Percentiles rank a stretch among this genome's conserved stretches.
These are phyloP conservation scores for Darevskia mixta DNA, from an alignment of 2,797 vertebrate genomes.

Conservation along the genomic window DNA sequence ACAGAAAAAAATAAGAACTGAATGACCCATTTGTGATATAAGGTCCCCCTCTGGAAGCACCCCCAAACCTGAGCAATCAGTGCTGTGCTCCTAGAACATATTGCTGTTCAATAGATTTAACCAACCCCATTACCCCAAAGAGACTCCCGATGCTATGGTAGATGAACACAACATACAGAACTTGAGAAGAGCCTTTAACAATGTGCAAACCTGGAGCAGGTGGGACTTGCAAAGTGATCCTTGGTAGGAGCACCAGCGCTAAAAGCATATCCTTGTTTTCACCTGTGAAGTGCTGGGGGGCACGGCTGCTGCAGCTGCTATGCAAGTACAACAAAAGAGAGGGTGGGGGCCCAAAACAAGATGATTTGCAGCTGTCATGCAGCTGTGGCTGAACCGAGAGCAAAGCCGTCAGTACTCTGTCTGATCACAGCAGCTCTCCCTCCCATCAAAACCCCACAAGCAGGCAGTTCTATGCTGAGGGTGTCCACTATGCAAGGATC, in stretches of 20 bases:
- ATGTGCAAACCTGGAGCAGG: not conserved
- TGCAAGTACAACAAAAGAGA: not conserved
- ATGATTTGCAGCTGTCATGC: not conserved
- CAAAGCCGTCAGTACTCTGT: not conserved
- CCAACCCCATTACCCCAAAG: too few species aligned
- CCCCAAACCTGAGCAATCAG: too few species aligned
- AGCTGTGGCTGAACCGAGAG: not conserved
- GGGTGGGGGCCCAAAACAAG: not conserved
- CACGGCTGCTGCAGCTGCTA: not conserved
- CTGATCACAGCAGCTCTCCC: not conserved
- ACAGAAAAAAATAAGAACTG: too few species aligned
- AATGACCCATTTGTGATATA: too few species aligned
- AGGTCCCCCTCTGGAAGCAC: too few species aligned
- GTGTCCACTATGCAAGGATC: not conserved
- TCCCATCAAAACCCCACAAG: not conserved
- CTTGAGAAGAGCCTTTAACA: not conserved
- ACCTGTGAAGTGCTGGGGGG: too few species aligned
- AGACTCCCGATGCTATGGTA: too few species aligned
- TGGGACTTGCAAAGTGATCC: not conserved
- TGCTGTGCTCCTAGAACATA: too few species aligned
- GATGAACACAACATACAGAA: not conserved
- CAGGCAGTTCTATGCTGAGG: not conserved
- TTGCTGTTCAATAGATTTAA: too few species aligned
- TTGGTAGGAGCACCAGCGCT: not conserved
- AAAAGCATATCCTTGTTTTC: not conserved